These are phyloP conservation scores for Limonius californicus DNA, from an alignment of 1,140 invertebrate species.

Conservation along the genomic window DNA sequence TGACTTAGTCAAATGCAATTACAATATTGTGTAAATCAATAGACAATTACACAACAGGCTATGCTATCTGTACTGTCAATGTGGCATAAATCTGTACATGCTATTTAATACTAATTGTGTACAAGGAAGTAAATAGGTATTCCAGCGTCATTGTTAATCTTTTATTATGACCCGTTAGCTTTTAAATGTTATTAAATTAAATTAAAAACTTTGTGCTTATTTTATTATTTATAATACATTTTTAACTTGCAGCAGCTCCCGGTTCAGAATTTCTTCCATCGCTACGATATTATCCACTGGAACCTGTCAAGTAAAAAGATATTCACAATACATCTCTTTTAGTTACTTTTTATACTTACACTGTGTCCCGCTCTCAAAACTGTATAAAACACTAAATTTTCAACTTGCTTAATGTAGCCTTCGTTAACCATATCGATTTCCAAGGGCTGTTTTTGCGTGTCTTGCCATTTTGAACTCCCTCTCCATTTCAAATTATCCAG, in stretches of 20 bases:
- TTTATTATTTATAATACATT: neutral
- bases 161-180: too few species aligned
- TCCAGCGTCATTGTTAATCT: too few species aligned
- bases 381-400: slow-evolving; percentile 50
- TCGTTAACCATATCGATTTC: slow-evolving; percentile 30
- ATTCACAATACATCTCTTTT: neutral
- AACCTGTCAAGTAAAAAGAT: slow-evolving; percentile 24
- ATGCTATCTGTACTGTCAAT: too few species aligned
- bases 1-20: too few species aligned
- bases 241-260: slow-evolving; percentile 15
- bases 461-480: slow-evolving; percentile 24
- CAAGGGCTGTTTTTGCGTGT: slow-evolving; percentile 23
- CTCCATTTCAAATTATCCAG: slow-evolving; percentile 33
- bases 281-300: slow-evolving; percentile 28
- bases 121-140: too few species aligned
- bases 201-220: too few species aligned
- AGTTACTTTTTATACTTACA: slow-evolving; percentile 41
- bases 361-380: slow-evolving; percentile 56
- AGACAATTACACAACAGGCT: too few species aligned
- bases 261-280: slow-evolving; percentile 25
- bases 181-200: too few species aligned
- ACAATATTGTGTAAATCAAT: too few species aligned
- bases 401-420: slow-evolving; percentile 34
- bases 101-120: too few species aligned
- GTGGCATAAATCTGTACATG: too few species aligned